Percentiles rank a stretch among this genome's conserved stretches.
Evolutionary conservation across 92 coral and sea anemone genomes (phyloP).

Genomic region (Galaxea fascicularis): DNA sequence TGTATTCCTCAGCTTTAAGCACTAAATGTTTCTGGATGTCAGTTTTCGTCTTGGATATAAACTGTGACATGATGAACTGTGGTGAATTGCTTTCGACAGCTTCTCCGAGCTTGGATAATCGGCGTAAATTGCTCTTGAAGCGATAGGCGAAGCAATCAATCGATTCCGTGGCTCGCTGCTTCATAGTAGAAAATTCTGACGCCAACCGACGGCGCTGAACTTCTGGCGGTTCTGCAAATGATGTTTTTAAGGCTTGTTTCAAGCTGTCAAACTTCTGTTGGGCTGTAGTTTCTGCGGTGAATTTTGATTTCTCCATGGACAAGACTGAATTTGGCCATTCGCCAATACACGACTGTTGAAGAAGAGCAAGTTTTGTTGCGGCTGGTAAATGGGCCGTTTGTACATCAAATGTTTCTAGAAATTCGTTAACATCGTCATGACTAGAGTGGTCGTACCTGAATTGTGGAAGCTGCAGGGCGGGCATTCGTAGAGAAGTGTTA

Average conservation of each 20-base stretch:
- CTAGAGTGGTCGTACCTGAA: too few species aligned
- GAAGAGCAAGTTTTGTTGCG: neutral
- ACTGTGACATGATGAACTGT: conserved; percentile 24
- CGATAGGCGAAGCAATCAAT: conserved; percentile 43
- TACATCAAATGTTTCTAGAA: too few species aligned
- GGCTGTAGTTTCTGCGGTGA: neutral
- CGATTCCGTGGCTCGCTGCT: conserved; percentile 44
- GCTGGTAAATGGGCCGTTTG: too few species aligned
- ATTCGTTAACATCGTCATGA: too few species aligned
- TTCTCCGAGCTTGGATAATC: conserved; percentile 41
- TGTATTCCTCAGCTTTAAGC: conserved; percentile 17
- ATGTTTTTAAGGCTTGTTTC: neutral
- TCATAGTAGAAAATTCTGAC: conserved; percentile 40
- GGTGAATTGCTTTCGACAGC: conserved; percentile 1
- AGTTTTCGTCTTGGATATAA: conserved; percentile 18
- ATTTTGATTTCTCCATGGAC: conserved; percentile 6
- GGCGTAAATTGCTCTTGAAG: conserved; percentile 40
- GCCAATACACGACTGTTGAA: too few species aligned
- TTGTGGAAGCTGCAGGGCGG: too few species aligned
- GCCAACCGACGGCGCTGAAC: conserved; percentile 43
- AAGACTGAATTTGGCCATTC: conserved; percentile 1
- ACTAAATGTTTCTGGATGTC: conserved; percentile 9
- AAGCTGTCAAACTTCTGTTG: neutral
- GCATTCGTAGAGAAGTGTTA: too few species aligned
- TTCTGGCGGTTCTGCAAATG: conserved; percentile 41